A percentile compares a stretch with the other conserved stretches of the same genome.
Conservation (phyloP, 2,113 vertebrate species). For the Otis tarda region DNA sequence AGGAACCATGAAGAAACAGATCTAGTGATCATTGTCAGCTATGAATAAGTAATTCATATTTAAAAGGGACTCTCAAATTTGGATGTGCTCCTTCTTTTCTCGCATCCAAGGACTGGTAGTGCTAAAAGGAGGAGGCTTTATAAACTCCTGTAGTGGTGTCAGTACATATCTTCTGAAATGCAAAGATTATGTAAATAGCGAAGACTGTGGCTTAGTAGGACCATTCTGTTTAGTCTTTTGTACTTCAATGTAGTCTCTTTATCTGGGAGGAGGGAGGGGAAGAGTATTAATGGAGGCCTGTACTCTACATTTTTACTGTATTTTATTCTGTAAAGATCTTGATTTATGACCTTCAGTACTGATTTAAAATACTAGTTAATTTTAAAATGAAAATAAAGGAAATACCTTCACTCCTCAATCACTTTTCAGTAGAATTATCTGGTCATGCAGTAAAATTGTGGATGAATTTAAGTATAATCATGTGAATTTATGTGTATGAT, state of each 20-base stretch:
- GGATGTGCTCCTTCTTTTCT: neutral
- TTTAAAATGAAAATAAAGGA: neutral
- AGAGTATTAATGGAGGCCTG: neutral
- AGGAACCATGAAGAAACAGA: neutral
- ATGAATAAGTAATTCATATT: neutral
- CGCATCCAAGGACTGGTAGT: neutral
- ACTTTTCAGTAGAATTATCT: neutral
- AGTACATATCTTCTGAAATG: neutral
- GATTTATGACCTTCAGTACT: neutral
- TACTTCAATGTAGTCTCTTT: neutral
- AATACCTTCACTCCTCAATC: neutral
- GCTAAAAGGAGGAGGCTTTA: neutral
- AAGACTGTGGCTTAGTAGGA: neutral
- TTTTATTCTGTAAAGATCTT: neutral
- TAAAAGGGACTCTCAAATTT: neutral
- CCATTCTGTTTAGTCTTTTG: neutral
- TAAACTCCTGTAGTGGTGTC: neutral
- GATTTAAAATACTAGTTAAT: neutral
- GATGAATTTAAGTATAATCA: neutral
- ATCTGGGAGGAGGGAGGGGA: neutral
- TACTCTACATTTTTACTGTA: neutral
- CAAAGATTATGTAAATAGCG: neutral
- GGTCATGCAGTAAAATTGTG: neutral
- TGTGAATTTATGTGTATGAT: neutral
- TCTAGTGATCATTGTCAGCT: neutral